Evolutionary conservation across 2,797 vertebrate species (phyloP), one percentile per base, ranked within the genome.

Genomic region (Sebastiscus tertius): DNA sequence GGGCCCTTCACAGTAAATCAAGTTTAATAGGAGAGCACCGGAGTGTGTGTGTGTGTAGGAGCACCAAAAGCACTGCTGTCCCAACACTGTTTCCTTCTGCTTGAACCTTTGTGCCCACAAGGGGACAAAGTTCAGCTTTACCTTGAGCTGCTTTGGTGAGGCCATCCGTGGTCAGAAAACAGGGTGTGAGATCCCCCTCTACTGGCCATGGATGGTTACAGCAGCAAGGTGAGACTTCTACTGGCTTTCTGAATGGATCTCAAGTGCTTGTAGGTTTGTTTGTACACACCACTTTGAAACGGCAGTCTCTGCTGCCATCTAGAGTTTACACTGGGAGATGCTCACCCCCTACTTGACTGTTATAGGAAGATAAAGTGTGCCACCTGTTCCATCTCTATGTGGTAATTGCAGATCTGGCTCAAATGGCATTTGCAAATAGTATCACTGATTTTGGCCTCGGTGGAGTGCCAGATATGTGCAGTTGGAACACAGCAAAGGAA

Each of bases 1-100:
- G 72, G 85, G 85, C 72, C 91, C 88, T 87, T 90, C 78, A 79
- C 83, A 80, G 85, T 74, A 87, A 81, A 88, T 93, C 93, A 94
- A 95, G 92, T 93, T 88, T 92, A 89, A 79, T 83, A 91, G 89
- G 89, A 92, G 87, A 94, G 93, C 93, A 95, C 93, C 94, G 87
- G 85, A 89, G 88, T 87, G 86, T 72, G 88, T 89, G 79, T 81
- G 85, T 92, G 90, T 90, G 79, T 81, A 77, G 76, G 71, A 93
- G 89, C 91, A 93, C 91, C 90, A 73, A 89, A 84, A 88, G 75
- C 80, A 89, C 84, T 46, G 75, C 84, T 85, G 73, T 84, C 74
- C 72, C 80, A 77, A 75, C 69, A 81, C 75, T 76, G 61, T 88
- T 79, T 87, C 64, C 75, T 46, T 77, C 66, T 84, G 70, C 62